These are phyloP conservation scores for Ochotona curzoniae DNA, from an alignment of 2,113 vertebrate genomes.

Conservation along the genomic window DNA sequence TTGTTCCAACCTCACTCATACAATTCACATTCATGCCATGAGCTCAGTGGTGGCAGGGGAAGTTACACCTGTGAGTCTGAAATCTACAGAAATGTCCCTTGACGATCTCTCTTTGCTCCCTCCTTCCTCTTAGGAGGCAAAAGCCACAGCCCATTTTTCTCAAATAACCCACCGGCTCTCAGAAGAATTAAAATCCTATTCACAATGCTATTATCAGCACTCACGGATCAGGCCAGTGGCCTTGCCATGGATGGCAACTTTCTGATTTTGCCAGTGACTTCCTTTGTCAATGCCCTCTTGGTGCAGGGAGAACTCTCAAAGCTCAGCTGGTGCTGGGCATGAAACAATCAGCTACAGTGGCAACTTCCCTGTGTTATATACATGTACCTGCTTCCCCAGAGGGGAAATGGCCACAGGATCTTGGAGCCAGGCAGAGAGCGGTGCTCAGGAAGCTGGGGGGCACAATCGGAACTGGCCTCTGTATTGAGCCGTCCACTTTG, in stretches of 20 bases:
- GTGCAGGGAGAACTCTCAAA: neutral
- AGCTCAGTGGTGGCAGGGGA: neutral
- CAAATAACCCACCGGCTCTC: neutral
- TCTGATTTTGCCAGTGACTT: slow-evolving; percentile 6
- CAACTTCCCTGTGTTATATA: neutral
- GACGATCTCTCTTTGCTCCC: neutral
- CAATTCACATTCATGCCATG: neutral
- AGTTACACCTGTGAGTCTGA: neutral
- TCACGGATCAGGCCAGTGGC: neutral
- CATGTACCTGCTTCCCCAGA: neutral
- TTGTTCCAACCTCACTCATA: neutral
- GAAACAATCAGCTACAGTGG: slow-evolving; percentile 51
- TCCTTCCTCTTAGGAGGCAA: neutral
- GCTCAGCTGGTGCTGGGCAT: neutral
- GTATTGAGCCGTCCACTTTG: neutral
- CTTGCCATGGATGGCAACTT: neutral
- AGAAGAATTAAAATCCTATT: neutral
- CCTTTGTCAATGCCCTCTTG: neutral
- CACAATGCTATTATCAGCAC: neutral
- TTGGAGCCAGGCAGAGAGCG: neutral
- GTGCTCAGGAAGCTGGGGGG: neutral
- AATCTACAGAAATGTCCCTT: neutral
- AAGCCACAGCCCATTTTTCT: neutral
- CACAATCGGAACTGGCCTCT: neutral
- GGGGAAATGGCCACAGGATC: neutral